Conservation (phyloP, 2,113 vertebrate species). For the Anarrhichthys ocellatus region DNA sequence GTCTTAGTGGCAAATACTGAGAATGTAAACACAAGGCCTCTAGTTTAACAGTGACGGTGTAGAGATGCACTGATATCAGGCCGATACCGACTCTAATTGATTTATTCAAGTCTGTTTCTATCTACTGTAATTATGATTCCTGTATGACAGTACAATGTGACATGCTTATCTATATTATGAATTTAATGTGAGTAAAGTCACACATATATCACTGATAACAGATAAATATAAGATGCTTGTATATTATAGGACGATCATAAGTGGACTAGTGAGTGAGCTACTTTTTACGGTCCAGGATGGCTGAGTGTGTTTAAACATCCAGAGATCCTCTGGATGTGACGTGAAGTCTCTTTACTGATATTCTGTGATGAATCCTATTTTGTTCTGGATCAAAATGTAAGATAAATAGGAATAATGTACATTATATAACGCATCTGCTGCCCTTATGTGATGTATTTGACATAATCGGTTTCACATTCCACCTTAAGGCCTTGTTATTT, state of each 20-base stretch:
- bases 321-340: background rate
- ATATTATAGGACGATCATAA: too few relatives aligned
- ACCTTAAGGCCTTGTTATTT: background rate
- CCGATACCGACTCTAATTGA: too few relatives aligned
- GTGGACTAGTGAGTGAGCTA: too few relatives aligned
- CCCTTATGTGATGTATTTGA: background rate
- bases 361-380: background rate
- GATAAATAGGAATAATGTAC: background rate
- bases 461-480: background rate
- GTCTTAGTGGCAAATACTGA: background rate
- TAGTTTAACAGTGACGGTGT: background rate
- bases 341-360: background rate
- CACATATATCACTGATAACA: background rate
- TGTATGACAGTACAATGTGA: background rate
- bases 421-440: background rate
- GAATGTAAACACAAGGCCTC: background rate
- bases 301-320: too few relatives aligned
- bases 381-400: background rate
- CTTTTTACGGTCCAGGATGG: too few relatives aligned
- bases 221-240: too few relatives aligned
- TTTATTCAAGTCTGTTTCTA: too few relatives aligned
- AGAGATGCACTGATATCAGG: background rate
- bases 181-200: background rate
- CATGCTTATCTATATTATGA: background rate
- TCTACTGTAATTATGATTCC: too few relatives aligned